Base-by-base conservation (phyloP, 2,888 invertebrate species). In the Poecilobothrus nobilitatus region DNA sequence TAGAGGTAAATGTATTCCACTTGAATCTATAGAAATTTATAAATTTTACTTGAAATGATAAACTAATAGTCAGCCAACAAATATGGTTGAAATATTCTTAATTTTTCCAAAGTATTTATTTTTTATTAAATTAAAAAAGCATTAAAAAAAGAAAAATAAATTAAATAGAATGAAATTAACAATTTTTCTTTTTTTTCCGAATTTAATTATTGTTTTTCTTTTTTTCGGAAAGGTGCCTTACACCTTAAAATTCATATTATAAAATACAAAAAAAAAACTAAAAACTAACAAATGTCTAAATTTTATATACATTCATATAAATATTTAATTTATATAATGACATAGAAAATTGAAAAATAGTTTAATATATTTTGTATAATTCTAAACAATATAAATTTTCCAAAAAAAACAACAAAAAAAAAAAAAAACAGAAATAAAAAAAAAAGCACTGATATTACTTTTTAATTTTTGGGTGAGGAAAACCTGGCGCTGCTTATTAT, bases 331-430 rank as follows among this genome's bases (percentile, higher is more conserved):
- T 53, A 53, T 6, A 27, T 15, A n/a, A 53, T 53, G 53, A 53
- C 53, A 53, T 53, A 53, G 9, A 53, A 53, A 53, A 53, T 53
- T 53, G 53, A 53, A 53, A 53, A 53, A 53, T 53, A 53, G 53
- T 53, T 53, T 53, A 53, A 4, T 4, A 27, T 4, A 53, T 53
- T 53, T 18, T 53, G 18, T 15, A 53, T 18, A 53, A 18, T 15
- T 53, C 18, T 18, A 53, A 18, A 53, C 53, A 53, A 53, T 53
- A 53, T 53, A 53, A 53, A 53, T 53, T 53, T 53, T 53, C 44
- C 44, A 12, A 44, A 9, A 8, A 34, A 34, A 34, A n/a, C n/a
- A 34, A 34, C 34, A 7, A 34, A 34, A 34, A 34, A 34, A 34
- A 8, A 34, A 34, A 34, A 34, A 34, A 7, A 34, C 8, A n/a